These are phyloP conservation scores for Tadarida brasiliensis DNA, from an alignment of 2,797 vertebrate genomes.

Conservation along the genomic window DNA sequence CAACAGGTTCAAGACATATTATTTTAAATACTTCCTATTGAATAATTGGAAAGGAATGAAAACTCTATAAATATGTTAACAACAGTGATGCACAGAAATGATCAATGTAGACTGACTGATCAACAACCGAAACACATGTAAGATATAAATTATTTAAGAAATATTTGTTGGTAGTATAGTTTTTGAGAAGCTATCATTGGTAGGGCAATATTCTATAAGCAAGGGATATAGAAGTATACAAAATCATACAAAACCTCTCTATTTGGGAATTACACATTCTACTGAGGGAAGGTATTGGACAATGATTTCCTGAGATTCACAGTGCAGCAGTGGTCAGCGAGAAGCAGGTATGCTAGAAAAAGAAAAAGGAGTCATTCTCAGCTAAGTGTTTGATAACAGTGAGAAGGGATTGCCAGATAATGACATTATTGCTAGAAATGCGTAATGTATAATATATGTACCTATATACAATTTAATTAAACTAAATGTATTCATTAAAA, in stretches of 20 bases:
- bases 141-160: not conserved
- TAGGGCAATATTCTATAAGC: not conserved
- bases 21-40: not conserved
- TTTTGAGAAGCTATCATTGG: not conserved
- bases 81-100: not conserved
- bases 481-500: not conserved
- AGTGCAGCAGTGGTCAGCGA: not conserved
- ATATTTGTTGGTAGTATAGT: not conserved
- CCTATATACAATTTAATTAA: not conserved
- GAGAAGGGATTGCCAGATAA: not conserved
- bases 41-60: not conserved
- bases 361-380: not conserved
- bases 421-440: not conserved
- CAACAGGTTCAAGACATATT: not conserved
- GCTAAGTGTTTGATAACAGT: not conserved
- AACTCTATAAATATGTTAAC: not conserved
- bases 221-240: not conserved
- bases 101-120: not conserved
- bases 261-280: not conserved
- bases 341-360: not conserved
- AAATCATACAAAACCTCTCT: not conserved
- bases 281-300: accelerated
- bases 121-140: not conserved
- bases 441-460: not conserved
- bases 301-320: not conserved